phyloP scores from a whole-genome alignment of 2,888 invertebrate species.

The Villa cingulata region DNA sequence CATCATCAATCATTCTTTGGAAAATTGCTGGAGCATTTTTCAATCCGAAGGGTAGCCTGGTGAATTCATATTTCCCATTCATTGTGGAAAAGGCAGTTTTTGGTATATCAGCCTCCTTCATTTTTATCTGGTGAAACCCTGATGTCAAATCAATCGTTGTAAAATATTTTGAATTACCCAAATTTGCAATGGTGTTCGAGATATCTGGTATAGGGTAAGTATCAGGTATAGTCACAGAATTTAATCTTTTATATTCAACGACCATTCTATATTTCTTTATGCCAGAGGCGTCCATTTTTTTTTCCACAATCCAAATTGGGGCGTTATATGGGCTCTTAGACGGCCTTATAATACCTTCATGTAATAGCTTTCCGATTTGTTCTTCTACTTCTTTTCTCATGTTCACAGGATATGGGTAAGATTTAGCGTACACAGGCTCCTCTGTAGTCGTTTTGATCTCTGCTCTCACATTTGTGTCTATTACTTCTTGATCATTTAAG shows the following conservation, averaged over 20 bases:
- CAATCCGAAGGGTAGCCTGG: constrained; percentile 1
- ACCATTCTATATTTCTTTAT: neutral
- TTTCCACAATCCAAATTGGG: neutral
- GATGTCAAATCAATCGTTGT: neutral
- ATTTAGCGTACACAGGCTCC: neutral
- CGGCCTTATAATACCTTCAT: no score
- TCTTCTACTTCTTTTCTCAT: neutral
- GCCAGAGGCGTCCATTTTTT: neutral
- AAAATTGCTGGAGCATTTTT: constrained; percentile 5
- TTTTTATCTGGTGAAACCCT: constrained; percentile 5
- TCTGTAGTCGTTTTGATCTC: neutral
- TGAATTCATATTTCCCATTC: neutral
- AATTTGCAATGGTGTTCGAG: neutral
- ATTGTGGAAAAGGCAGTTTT: neutral
- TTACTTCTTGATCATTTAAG: neutral
- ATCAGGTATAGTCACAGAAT: neutral
- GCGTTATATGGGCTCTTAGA: no score
- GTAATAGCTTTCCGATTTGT: neutral
- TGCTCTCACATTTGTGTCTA: neutral
- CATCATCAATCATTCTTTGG: constrained; percentile 5
- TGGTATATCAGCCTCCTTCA: constrained; percentile 1
- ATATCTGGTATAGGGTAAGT: neutral
- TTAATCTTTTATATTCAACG: neutral
- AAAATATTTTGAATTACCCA: neutral
- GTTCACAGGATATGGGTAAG: neutral